Evolutionary conservation across 2,888 invertebrate species (phyloP), one percentile per base, ranked within the genome.

Genomic region (Vannuccia rotundouncinata): DNA sequence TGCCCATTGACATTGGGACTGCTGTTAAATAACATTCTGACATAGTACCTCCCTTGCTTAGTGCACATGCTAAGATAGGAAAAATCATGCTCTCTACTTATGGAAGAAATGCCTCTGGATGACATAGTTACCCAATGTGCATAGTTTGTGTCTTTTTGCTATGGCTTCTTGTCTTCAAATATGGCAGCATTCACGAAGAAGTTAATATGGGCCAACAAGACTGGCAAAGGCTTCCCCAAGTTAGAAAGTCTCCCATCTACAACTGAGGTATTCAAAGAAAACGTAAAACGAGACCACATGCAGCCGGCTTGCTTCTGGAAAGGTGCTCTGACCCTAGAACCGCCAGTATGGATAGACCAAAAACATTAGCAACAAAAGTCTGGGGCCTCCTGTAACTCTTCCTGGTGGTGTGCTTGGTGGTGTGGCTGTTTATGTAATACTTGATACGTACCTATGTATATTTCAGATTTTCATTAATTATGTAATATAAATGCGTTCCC

Each of bases 231-330:
- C 66, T 66, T 66, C 66, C 66, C 66, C 25, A 66, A 66, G 66
- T 66, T 66, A 66, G 17, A 22, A 66, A 66, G 22, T 66, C 5
- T 66, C 10, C 5, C 10, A 66, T 27, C 5, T 66, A 66, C 66
- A 66, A 66, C 66, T 66, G 66, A 66, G 66, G 66, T 27, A 66
- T 66, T 66, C 22, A 66, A 13, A 66, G 66, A 66, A 66, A 66
- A 66, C 10, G 66, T 66, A 66, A 66, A n/a, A 66, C 66, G 66
- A 66, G 25, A 17, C 66, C 66, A 66, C 66, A 66, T 66, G 66
- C 66, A 66, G 5, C n/a, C n/a, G n/a, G 66, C 66, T 66, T 66
- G 45, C 45, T 13, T 45, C 45, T 45, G 45, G 45, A 45, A 45
- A 45, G 45, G 45, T 45, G 17, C 45, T 45, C 45, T 45, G 45